Conservation (phyloP, 2,797 vertebrate genomes). For the Onychomys leucogaster region DNA sequence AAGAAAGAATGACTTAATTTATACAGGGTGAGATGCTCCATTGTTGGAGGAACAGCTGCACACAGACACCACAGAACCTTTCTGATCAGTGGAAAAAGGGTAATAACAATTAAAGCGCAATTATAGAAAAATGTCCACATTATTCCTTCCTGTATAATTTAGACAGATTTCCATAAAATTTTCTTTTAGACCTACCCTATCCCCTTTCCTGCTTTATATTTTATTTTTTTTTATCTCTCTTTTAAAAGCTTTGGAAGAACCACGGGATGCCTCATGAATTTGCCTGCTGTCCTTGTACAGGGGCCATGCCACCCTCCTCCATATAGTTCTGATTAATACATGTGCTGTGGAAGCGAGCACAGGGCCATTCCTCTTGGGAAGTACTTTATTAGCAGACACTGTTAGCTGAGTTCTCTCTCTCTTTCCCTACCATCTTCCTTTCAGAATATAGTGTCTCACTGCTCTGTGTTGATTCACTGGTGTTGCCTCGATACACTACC, state of each 20-base stretch:
- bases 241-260: neutral
- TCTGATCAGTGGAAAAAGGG: neutral
- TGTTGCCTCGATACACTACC: neutral
- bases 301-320: neutral
- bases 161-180: slow-evolving; percentile 1
- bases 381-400: slow-evolving; percentile 43
- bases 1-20: slow-evolving; percentile 44
- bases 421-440: neutral
- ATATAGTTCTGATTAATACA: neutral
- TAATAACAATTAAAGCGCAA: slow-evolving; percentile 18
- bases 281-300: neutral
- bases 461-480: neutral
- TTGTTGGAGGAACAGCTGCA: neutral
- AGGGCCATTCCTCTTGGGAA: neutral
- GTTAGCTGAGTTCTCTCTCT: slow-evolving; percentile 17
- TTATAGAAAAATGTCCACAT: neutral
- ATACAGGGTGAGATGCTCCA: neutral
- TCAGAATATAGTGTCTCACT: slow-evolving; percentile 1
- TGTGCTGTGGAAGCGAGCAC: neutral
- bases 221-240: neutral
- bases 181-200: neutral
- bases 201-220: neutral
- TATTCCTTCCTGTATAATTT: slow-evolving; percentile 12
- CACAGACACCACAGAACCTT: neutral
- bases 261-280: neutral